Percentiles rank a stretch among this genome's conserved stretches.
These are phyloP conservation scores for Novumbra hubbsi DNA, from an alignment of 2,797 vertebrate genomes.

Conservation along the genomic window DNA sequence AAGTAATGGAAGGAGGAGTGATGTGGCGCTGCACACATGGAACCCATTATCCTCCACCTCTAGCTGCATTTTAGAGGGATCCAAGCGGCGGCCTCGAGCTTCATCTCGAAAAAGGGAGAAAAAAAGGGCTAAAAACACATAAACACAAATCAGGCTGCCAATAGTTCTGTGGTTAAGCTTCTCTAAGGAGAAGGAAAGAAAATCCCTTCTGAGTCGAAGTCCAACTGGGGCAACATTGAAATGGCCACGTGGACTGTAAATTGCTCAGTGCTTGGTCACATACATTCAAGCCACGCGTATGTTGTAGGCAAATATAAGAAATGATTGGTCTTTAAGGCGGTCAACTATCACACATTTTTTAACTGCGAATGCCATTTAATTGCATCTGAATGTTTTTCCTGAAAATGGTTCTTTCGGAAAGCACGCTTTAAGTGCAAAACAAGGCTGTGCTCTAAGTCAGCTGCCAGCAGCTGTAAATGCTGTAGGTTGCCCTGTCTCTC, in stretches of 20 bases:
- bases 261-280: background rate
- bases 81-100: conserved; percentile 36
- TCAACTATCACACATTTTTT: too few species aligned
- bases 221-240: conserved; percentile 14
- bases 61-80: conserved; percentile 27
- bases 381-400: too few species aligned
- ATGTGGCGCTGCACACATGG: conserved; percentile 45
- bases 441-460: too few species aligned
- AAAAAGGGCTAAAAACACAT: conserved; percentile 24
- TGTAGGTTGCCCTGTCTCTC: too few species aligned
- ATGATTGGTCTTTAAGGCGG: background rate
- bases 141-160: conserved; percentile 44
- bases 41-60: conserved; percentile 36
- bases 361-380: too few species aligned
- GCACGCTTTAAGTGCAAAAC: too few species aligned
- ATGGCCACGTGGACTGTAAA: conserved; percentile 1
- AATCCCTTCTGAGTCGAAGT: conserved; percentile 24
- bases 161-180: conserved; percentile 32
- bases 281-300: conserved; percentile 1
- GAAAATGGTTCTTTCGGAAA: too few species aligned
- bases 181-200: conserved; percentile 26
- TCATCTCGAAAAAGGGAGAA: conserved; percentile 15
- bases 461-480: too few species aligned
- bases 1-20: conserved; percentile 20
- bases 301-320: background rate